Base-by-base conservation (phyloP, 64 coral and sea anemone genomes). In the Pocillopora verrucosa region DNA sequence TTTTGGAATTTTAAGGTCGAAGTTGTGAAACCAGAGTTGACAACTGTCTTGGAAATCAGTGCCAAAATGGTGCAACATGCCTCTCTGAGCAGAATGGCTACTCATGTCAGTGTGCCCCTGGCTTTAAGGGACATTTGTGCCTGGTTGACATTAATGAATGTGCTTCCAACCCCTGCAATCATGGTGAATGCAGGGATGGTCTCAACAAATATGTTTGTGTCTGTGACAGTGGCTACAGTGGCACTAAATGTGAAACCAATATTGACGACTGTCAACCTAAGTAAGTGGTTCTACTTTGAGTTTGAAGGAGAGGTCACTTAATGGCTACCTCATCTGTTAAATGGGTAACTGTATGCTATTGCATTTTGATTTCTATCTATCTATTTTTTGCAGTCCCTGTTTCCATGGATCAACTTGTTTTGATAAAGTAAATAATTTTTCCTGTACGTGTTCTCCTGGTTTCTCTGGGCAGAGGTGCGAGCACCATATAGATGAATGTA, bases 221-320 rank as follows among this genome's bases (percentile, higher is more conserved):
- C 5, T 98, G 96, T 72, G 57, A 77, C 25, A 5, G 72, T 59
- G 93, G 96, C 1, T 98, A 67, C 65, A 86, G 83, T 70, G 96
- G 91, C 10, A 34, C 67, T 19, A 5, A 35, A 16, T 98, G 96
- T 22, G 19, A 77, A 1, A 34, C 83, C 41, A 72, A 96, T 90
- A 90, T 96, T 56, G 83, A 96, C 36, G 94, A 96, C 57, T 96
- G 94, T 67, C 59, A 88, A n/a, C 90, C 94, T 78, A 96, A 83
- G 94, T 96, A 51, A 35, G 76, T 90, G 9, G 35, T 70, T 25
- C 19, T 70, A 11, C 25, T 2, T 70, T 70, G 20, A 9, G 10
- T 69, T 6, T 63, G 61, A 15, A 63, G 2, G 61, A 63, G 11
- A 63, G 41, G 41, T 51, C 41, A 51, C 41, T 4, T 60, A 60